Base-by-base conservation (phyloP, 2,888 invertebrate species). In the Hydraecia micacea region DNA sequence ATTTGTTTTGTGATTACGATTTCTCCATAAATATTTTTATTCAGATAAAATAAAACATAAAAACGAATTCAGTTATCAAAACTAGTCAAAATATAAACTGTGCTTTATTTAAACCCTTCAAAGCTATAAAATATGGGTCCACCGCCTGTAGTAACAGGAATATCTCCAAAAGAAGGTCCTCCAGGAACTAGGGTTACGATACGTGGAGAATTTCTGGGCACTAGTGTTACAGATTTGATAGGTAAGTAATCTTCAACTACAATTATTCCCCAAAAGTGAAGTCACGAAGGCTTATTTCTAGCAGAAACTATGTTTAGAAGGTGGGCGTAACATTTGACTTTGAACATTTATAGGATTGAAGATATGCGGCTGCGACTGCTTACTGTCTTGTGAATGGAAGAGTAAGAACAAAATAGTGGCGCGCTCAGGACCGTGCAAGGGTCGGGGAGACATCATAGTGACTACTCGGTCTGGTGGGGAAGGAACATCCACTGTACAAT, bases 141-240 rank as follows among this genome's bases (percentile, higher is more conserved):
- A 81, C 98, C 98, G 86, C 99, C 99, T 18, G 98, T 99, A 76
- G 99, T 99, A 32, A 99, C 99, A 66, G 99, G 99, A 42, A 98
- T 99, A 83, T 99, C 99, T 7, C 99, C 99, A 0, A 99, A 99
- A 92, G 99, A 99, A 96, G 99, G 99, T 0, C 99, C 99, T 65
- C 99, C 99, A 18, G 99, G 99, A 15, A 99, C 99, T 1, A 97
- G 98, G 89, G 98, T 99, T 0, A 99, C 98, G 39, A 98, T 99
- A 91, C 97, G 99, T 87, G 99, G 99, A 80, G 99, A 99, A 97
- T 98, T 99, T 97, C 97, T 99, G 68, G 99, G 99, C 39, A 97
- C 97, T 60, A 98, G 98, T 90, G 98, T 98, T 8, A 98, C 97
- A 85, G 99, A 99, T 97, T 96, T 99, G 46, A 97, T 98, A 90